Evolutionary conservation across 2,888 invertebrate genomes (phyloP).

Genomic region (Selenia dentaria): DNA sequence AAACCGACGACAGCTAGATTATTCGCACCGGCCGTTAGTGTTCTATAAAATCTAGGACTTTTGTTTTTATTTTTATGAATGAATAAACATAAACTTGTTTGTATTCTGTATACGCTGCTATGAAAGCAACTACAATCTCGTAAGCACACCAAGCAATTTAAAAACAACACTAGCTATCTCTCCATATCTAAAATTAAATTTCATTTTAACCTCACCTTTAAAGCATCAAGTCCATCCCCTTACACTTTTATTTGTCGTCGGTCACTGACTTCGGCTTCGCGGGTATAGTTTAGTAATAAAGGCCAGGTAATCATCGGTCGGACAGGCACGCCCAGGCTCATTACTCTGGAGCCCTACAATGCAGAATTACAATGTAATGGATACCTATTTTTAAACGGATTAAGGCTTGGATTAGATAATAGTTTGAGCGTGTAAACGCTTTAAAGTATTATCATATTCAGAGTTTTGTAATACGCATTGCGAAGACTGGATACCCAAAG

Average conservation of each 20-base stretch:
- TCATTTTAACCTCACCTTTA: background rate
- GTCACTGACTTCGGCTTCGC: constrained; percentile 14
- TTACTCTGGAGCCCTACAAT: constrained; percentile 8
- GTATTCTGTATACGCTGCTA: too few relatives aligned
- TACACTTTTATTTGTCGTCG: constrained; percentile 5
- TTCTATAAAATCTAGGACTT: too few relatives aligned
- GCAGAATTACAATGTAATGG: constrained; percentile 10
- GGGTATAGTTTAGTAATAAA: constrained; percentile 16
- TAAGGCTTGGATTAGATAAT: background rate
- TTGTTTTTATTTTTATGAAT: too few relatives aligned
- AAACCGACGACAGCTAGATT: too few relatives aligned
- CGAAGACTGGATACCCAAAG: too few relatives aligned
- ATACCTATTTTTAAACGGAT: constrained; percentile 2
- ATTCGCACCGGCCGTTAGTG: too few relatives aligned
- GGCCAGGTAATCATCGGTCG: constrained; percentile 10
- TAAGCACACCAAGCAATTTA: too few relatives aligned
- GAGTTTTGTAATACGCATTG: too few relatives aligned
- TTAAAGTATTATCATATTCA: too few relatives aligned
- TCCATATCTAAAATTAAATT: background rate
- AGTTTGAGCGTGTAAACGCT: too few relatives aligned
- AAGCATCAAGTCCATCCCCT: background rate
- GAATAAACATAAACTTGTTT: too few relatives aligned
- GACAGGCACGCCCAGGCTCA: constrained; percentile 13
- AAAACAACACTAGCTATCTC: background rate
- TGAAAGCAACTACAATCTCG: too few relatives aligned